A percentile compares a stretch with the other conserved stretches of the same genome.
phyloP scores from a whole-genome alignment of 2,888 invertebrate species.

The Melinopterus prodromus region DNA sequence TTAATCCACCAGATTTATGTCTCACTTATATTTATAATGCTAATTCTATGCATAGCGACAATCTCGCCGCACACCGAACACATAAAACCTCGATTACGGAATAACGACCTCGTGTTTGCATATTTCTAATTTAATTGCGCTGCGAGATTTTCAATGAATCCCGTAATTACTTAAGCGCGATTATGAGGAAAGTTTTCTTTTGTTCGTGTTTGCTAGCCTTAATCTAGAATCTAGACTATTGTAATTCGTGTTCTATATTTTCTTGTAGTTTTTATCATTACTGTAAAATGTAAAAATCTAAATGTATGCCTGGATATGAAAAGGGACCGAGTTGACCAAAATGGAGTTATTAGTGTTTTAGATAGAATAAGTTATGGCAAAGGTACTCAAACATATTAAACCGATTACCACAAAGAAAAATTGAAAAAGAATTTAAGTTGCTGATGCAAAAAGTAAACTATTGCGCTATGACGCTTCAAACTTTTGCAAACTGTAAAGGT shows the following conservation, averaged over 20 bases:
- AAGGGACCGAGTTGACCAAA: no score
- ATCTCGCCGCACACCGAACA: constrained; percentile 11
- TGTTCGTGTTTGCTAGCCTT: neutral
- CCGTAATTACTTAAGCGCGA: neutral
- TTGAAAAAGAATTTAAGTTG: no score
- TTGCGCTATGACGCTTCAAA: no score
- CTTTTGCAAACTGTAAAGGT: no score
- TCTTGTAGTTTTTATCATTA: no score
- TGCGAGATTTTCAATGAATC: constrained; percentile 4
- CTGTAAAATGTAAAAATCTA: no score
- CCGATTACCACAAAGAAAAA: no score
- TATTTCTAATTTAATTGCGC: neutral
- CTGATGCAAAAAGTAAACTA: no score
- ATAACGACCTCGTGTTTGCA: constrained; percentile 4
- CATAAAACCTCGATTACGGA: constrained; percentile 24
- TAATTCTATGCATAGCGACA: constrained; percentile 26
- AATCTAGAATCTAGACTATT: neutral
- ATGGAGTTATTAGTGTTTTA: no score
- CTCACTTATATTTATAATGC: constrained; percentile 19
- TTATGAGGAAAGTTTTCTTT: neutral
- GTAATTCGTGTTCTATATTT: neutral
- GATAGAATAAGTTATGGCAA: no score
- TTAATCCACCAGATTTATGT: neutral
- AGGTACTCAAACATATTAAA: no score
- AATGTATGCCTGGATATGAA: no score